Evolutionary conservation across 2,797 vertebrate species (phyloP), one percentile per base, ranked within the genome.

Genomic region (Dromococcyx pavoninus): DNA sequence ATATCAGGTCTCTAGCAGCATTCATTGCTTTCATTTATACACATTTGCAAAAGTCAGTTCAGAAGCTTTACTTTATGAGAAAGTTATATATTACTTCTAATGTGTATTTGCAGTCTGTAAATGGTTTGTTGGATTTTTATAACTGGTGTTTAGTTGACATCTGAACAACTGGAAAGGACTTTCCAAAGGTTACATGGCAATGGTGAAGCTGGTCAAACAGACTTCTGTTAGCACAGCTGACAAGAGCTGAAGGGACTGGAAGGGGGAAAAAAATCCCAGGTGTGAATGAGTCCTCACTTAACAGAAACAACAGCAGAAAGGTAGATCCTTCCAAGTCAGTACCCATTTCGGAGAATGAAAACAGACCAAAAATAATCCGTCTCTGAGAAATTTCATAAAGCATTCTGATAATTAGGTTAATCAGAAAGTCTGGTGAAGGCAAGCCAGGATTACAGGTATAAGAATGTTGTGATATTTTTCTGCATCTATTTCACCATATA

Each of bases 221-320:
- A 85, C 44, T 5, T 92, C 41, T 73, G 75, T 58, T 80, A 86
- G 81, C 87, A 89, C 66, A 94, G 82, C 73, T 86, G 73, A 69
- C 18, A 60, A 46, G 13, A 86, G 35, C 27, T 53, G 66, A 32
- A 64, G 33, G 24, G 32, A 50, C 39, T 19, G 43, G 9, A 62
- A 56, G 11, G 11, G 4, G 9, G 56, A 17, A 28, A 46, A 78
- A 72, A 51, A 51, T 13, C 21, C 17, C 44, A 61, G 14, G 24
- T 43, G 25, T 23, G 8, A 73, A 51, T 21, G 27, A 84, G 27
- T 15, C 58, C 84, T 76, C 32, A 39, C 61, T 66, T 51, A 51
- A 33, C 9, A 77, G 53, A 71, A 92, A 78, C 10, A 23, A 22
- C 27, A 62, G 51, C 2, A 72, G 13, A 84, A 80, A 89, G 7